Conservation (phyloP, 2,888 invertebrate species). For the Drosophila kanekoi region DNA sequence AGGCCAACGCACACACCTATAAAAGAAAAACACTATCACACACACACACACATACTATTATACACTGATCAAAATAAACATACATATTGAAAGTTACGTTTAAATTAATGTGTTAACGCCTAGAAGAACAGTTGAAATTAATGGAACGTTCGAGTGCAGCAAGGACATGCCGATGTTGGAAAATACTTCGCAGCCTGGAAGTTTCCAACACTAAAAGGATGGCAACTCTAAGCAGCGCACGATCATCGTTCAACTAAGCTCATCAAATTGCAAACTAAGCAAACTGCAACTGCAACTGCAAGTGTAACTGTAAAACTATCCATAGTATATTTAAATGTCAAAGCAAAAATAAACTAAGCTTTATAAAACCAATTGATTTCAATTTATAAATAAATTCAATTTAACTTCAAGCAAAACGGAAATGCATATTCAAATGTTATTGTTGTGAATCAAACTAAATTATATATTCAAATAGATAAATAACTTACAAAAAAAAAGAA, state of each 20-base stretch:
- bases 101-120: constrained; percentile 36
- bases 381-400: constrained; percentile 57
- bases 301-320: constrained; percentile 49
- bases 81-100: constrained; percentile 18
- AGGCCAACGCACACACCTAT: constrained; percentile 45
- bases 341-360: constrained; percentile 56
- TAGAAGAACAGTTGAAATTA: constrained; percentile 18
- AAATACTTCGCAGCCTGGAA: constrained; percentile 11
- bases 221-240: constrained; percentile 13
- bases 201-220: constrained; percentile 21
- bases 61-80: constrained; percentile 10
- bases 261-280: constrained; percentile 14
- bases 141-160: constrained; percentile 9
- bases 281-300: constrained; percentile 26
- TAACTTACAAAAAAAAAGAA: constrained; percentile 21
- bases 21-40: constrained; percentile 8
- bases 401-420: constrained; percentile 56
- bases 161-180: background rate
- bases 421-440: constrained; percentile 81
- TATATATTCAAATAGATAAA: constrained; percentile 50
- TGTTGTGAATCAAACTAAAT: constrained; percentile 80
- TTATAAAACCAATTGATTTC: constrained; percentile 59
- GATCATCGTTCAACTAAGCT: constrained; percentile 11
- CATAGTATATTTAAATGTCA: constrained; percentile 31
- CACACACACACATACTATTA: constrained; percentile 17